phyloP scores from a whole-genome alignment of 37 sponge, comb jelly and placozoan genomes.

The Tethya wilhelma region DNA sequence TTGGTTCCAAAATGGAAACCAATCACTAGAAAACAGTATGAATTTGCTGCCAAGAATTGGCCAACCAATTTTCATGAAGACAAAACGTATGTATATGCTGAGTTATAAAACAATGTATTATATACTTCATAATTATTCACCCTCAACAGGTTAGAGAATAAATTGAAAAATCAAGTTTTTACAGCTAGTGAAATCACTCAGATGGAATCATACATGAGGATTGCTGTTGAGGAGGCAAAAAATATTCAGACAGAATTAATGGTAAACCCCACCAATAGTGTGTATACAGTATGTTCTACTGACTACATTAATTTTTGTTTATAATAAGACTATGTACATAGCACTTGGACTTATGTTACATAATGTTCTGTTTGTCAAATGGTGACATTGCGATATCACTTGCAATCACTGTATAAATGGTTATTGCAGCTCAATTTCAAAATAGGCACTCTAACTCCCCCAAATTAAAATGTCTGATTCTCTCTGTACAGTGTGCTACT shows the following conservation, averaged over 20 bases:
- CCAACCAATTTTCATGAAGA: slow-evolving; percentile 82
- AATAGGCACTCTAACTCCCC: no score
- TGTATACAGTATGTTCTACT: no score
- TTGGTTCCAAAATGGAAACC: slow-evolving; percentile 64
- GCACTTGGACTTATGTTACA: no score
- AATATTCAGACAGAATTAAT: no score
- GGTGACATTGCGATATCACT: no score
- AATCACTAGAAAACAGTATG: slow-evolving; percentile 82
- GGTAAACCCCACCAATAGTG: no score
- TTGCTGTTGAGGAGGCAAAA: slow-evolving; percentile 52
- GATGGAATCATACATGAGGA: slow-evolving; percentile 71
- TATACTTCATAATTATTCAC: not conserved
- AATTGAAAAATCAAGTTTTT: slow-evolving; percentile 54
- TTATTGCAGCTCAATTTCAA: no score
- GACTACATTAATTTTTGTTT: no score
- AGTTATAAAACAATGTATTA: not conserved
- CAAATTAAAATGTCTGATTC: not conserved
- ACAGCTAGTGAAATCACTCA: slow-evolving; percentile 30
- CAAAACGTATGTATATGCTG: slow-evolving; percentile 50
- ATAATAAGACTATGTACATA: no score
- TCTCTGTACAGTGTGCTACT: slow-evolving; percentile 37
- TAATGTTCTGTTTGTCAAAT: no score
- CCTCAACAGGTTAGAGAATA: slow-evolving; percentile 57
- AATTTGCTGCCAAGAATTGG: slow-evolving; percentile 63
- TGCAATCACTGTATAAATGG: no score